Evolutionary conservation across 2,888 invertebrate genomes (phyloP).

Genomic region (Carcina quercana): DNA sequence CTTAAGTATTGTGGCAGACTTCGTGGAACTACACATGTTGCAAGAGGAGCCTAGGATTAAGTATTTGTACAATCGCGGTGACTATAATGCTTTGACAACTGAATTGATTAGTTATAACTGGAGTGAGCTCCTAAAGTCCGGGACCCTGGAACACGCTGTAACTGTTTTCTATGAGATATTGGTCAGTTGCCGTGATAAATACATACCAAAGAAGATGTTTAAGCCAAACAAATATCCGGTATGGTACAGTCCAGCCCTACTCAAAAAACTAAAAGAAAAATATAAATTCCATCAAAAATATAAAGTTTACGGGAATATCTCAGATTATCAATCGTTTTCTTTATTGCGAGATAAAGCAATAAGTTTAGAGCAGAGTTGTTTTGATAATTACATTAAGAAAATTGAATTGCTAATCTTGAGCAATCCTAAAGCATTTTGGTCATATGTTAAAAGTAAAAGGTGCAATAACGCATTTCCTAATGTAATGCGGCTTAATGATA

Average conservation of each 20-base stretch:
- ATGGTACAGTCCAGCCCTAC: constrained; percentile 16
- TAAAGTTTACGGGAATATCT: constrained; percentile 10
- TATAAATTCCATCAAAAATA: constrained; percentile 6
- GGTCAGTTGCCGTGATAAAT: constrained; percentile 3
- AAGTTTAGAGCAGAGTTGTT: constrained; percentile 1
- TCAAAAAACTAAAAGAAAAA: constrained; percentile 16
- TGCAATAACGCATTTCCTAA: background rate
- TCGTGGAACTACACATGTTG: background rate
- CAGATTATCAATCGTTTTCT: constrained; percentile 5
- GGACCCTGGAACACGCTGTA: constrained; percentile 1
- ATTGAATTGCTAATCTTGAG: constrained; percentile 3
- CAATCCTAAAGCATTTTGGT: constrained; percentile 6
- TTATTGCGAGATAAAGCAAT: constrained; percentile 2
- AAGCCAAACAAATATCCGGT: constrained; percentile 4
- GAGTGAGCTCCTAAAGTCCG: background rate
- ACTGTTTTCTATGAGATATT: constrained; percentile 8
- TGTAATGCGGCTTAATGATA: background rate
- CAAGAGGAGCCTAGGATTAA: background rate
- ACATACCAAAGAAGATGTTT: constrained; percentile 7
- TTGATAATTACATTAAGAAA: background rate
- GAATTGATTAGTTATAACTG: constrained; percentile 5
- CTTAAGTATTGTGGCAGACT: constrained; percentile 1
- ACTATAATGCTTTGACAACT: constrained; percentile 5
- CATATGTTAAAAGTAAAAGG: constrained; percentile 7
- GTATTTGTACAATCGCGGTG: constrained; percentile 7